These are phyloP conservation scores for Tauraco erythrolophus DNA, from an alignment of 2,113 vertebrate species.

Conservation along the genomic window DNA sequence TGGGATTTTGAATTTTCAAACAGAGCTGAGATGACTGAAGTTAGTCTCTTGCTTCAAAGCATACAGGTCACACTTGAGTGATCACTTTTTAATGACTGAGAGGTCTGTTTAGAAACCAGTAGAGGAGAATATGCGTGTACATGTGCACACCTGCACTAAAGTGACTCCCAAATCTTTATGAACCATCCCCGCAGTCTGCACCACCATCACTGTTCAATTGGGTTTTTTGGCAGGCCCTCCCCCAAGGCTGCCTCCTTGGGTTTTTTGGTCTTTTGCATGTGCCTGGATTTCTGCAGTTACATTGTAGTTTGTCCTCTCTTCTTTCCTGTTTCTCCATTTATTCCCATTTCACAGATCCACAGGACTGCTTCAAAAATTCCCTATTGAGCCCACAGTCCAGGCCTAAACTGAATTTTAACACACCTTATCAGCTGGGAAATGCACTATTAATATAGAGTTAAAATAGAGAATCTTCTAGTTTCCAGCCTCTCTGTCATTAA, in stretches of 20 bases:
- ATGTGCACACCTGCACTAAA: neutral
- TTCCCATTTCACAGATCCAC: neutral
- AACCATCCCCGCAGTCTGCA: fast-evolving
- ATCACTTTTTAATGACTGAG: neutral
- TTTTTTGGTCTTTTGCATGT: neutral
- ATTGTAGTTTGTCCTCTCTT: neutral
- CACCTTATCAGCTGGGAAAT: neutral
- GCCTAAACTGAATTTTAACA: neutral
- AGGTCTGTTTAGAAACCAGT: neutral
- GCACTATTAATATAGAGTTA: neutral
- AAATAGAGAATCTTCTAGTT: neutral
- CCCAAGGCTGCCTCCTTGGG: fast-evolving
- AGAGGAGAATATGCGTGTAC: neutral
- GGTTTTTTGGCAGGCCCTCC: neutral
- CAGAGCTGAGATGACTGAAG: neutral
- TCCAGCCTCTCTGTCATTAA: neutral
- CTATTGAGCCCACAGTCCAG: neutral
- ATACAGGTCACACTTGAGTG: neutral
- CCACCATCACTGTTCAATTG: no score
- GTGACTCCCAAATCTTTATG: neutral
- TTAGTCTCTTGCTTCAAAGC: neutral
- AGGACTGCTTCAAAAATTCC: neutral
- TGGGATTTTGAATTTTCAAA: neutral
- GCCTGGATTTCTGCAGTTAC: neutral
- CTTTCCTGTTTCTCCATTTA: neutral